Evolutionary conservation across 2,888 invertebrate species (phyloP), one percentile per base, ranked within the genome.

Genomic region (Macrophya alboannulata): DNA sequence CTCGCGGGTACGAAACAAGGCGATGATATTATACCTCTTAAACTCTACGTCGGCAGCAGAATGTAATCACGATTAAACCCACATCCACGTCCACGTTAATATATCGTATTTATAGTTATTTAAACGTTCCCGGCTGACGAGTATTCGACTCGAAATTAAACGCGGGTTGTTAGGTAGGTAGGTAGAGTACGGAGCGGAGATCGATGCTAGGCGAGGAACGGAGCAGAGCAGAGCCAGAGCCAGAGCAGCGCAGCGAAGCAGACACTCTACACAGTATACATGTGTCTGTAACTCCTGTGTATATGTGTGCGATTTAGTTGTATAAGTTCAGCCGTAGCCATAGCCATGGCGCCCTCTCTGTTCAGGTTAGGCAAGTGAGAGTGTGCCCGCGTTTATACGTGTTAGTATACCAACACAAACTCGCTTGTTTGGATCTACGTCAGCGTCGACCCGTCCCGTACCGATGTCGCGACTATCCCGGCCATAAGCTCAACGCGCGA

Each of bases 131-230:
- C 15, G 74, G 43, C 74, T 43, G 74, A 10, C 74, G 45, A 45
- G 15, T 5, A 12, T 12, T 1, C 21, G 45, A 74, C 45, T 43
- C 45, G 45, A 74, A 45, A 74, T 74, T 45, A 45, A 74, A 74
- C 74, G 43, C 74, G 74, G 12, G 45, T 43, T 45, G 55, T 10
- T 31, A 15, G 37, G 68, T 37, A 17, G 37, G 68, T 68, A 68
- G 68, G 31, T 55, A 17, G 55, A 0, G 15, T 37, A 31, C 31
- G 17, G 68, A 31, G 68, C 37, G 17, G 68, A 37, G 92, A 93
- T 93, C 92, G 92, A 93, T 92, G 92, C 89, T 90, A 90, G 92
- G 90, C 91, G 89, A 86, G 90, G 89, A 89, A 86, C 89, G 85
- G 89, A 88, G 89, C 51, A 25, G 77, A 77, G 74, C 72, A 68